Evolutionary conservation across 1,140 invertebrate species (phyloP), one percentile per base, ranked within the genome.

Genomic region (Littorina saxatilis): DNA sequence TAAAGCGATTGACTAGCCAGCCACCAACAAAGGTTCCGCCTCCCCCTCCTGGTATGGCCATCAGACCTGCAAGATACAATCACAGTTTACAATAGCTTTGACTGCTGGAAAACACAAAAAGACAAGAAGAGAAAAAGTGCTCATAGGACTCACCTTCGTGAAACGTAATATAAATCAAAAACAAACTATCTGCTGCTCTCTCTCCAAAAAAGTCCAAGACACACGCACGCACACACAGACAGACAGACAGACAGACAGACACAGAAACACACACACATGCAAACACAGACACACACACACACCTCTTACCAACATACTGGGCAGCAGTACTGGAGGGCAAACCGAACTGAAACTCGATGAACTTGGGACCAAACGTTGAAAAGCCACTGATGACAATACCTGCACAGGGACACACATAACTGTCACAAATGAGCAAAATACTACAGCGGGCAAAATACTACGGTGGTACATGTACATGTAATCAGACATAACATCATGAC

Each of bases 1-100:
- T 94, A 87, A 95, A 95, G 52, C 94, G 94, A 91, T 96, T 96
- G 32, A 96, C 95, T 77, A 97, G 89, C 91, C 95, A 96, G 2
- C 96, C 96, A 47, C 96, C 96, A 0, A 96, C 88, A 87, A 97
- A 96, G 5, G 96, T 96, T 23, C 96, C 96, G 1, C 96, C 95
- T 11, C 93, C 93, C 35, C 95, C 96, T 1, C 95, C 95, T 0
- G 95, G 95, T 7, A 96, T 95, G 0, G 94, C 95, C 13, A 96
- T 94, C 40, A 96, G 88, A 52, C 95, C 95, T 96, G 77, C 17
- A 83, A 40, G 15, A 72, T 17, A 47, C 7, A 5, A 47, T 9
- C 43, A 47, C 43, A 47, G 7, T n/a, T n/a, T n/a, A n/a, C n/a
- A n/a, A n/a, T n/a, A n/a, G n/a, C n/a, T n/a, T n/a, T n/a, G n/a